Percentiles rank a stretch among this genome's conserved stretches.
Conservation (phyloP, 1,140 invertebrate species). For the Rhagoletis zephyria region DNA sequence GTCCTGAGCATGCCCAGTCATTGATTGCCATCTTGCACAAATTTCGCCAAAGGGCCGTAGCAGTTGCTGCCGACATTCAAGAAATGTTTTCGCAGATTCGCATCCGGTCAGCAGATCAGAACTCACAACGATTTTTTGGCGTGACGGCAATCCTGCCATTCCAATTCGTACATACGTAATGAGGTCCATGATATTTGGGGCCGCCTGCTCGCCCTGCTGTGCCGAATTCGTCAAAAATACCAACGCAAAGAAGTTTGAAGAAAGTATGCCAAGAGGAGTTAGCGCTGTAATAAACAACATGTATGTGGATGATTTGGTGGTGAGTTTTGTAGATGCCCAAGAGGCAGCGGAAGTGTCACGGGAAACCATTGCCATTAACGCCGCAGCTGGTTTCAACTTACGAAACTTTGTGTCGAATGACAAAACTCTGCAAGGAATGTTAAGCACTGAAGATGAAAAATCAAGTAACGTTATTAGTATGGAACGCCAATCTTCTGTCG, state of each 20-base stretch:
- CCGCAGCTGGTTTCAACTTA: not conserved
- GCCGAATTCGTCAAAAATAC: not conserved
- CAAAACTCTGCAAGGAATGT: not conserved
- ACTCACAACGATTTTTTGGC: not conserved
- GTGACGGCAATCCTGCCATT: not conserved
- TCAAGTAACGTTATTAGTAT: not conserved
- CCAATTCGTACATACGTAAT: not conserved
- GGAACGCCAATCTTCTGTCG: not conserved
- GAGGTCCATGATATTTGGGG: conserved; percentile 25
- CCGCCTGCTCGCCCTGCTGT: not conserved
- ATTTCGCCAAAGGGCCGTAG: not conserved
- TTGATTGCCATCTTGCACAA: not conserved
- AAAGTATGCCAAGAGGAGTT: not conserved
- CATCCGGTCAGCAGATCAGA: not conserved
- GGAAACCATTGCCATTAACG: not conserved
- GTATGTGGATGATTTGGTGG: not conserved
- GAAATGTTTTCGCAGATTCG: conserved; percentile 8
- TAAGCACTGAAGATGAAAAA: not conserved
- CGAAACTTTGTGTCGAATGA: conserved; percentile 7
- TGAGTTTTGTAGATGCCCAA: not conserved
- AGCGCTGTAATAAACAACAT: not conserved
- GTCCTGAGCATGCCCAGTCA: not conserved
- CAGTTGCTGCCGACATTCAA: not conserved
- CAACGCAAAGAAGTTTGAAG: not conserved
- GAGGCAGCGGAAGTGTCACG: not conserved